phyloP scores from a whole-genome alignment of 2,113 vertebrate genomes.

The Lanius ludovicianus region DNA sequence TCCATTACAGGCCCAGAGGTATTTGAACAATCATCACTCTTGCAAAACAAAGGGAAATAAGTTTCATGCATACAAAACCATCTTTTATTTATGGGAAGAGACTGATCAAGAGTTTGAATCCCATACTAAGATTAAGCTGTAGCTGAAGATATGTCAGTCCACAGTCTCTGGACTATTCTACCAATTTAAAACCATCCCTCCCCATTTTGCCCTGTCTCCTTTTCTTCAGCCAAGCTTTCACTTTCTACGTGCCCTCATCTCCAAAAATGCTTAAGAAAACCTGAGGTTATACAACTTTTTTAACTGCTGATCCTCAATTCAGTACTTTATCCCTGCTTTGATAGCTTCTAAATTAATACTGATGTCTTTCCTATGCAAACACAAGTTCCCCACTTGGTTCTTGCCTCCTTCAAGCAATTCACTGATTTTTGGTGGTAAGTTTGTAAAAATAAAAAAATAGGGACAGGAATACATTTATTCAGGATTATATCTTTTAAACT shows the following conservation, averaged over 20 bases:
- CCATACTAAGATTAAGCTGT: background rate
- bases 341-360: background rate
- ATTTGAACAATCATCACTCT: background rate
- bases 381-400: background rate
- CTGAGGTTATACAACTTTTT: background rate
- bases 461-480: background rate
- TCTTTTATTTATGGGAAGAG: background rate
- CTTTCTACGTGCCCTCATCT: background rate
- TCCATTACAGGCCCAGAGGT: background rate
- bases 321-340: background rate
- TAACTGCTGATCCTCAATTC: background rate
- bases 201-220: background rate
- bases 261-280: background rate
- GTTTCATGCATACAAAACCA: background rate
- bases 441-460: background rate
- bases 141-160: background rate
- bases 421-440: background rate
- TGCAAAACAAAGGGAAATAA: background rate
- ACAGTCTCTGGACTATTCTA: background rate
- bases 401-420: background rate
- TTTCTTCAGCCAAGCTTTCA: background rate
- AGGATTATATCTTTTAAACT: background rate
- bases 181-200: background rate
- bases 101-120: background rate
- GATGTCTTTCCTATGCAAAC: background rate